Conservation (phyloP, 2,113 vertebrate species). For the Astatotilapia flaviijosephi region DNA sequence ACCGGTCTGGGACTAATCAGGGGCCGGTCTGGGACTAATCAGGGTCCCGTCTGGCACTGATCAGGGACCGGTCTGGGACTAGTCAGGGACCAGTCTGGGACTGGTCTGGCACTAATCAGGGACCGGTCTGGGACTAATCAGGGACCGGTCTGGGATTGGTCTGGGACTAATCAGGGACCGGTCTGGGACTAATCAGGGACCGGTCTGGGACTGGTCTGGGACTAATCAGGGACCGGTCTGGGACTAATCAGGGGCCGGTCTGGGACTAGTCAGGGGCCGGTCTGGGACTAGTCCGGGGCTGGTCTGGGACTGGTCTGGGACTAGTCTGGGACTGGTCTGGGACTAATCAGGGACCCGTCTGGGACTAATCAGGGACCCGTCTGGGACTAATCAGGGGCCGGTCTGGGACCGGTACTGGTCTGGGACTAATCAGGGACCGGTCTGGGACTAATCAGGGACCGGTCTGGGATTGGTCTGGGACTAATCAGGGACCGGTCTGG, state of each 20-base stretch:
- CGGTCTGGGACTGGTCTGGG: accelerated
- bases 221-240: too few relatives aligned
- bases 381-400: accelerated
- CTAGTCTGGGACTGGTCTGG: accelerated
- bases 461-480: accelerated
- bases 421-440: accelerated
- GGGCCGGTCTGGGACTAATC: accelerated
- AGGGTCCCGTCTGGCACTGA: accelerated
- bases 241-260: too few relatives aligned
- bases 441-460: accelerated
- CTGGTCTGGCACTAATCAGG: too few relatives aligned
- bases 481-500: accelerated
- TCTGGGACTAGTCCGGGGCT: background rate
- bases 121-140: accelerated
- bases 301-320: accelerated
- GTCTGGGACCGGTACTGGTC: background rate
- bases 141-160: accelerated
- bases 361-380: background rate
- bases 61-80: background rate
- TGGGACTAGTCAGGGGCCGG: accelerated
- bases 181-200: background rate
- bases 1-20: too few relatives aligned
- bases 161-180: too few relatives aligned
- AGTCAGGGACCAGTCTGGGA: accelerated
- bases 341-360: accelerated